Base-by-base conservation (phyloP, 2,888 invertebrate genomes). In the Choreutis nemorana region DNA sequence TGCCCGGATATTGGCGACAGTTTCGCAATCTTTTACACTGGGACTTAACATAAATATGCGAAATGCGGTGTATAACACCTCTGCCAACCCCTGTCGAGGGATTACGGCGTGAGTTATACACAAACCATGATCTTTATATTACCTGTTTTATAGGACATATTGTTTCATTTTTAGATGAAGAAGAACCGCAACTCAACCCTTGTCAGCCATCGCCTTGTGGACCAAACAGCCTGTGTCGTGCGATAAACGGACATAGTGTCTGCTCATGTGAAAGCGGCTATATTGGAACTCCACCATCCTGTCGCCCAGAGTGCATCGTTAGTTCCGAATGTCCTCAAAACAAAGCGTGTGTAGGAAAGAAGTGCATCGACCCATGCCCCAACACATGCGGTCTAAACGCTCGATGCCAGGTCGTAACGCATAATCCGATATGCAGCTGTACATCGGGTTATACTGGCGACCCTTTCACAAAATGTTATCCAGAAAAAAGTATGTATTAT, bases 341-440 rank as follows among this genome's bases (percentile, higher is more conserved):
- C 53, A 86, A 84, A 55, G 90, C 90, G 8, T 94, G 94, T 55
- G 84, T 91, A 29, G 87, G 86, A 44, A 88, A 87, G 48, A 89
- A 89, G 65, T 94, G 92, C 50, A 67, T 83, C 35, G 89, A 92
- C 59, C 92, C 92, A 6, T 92, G 92, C 52, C 87, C 87, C 11
- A 89, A 89, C 39, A 87, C 89, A 8, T 93, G 92, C 51, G 92
- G 92, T 23, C 64, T 85, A 26, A 90, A 91, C 50, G 90, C 92
- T 16, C 84, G 88, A 38, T 94, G 94, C 52, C 87, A 88, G 67
- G 90, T 91, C 27, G 85, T 91, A 29, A 91, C 91, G 45, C 94
- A 94, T 55, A 90, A 90, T 58, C 91, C 93, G 18, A 89, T 92
- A 46, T 94, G 94, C 65, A 90, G 87, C 52, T 94, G 94, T 54